Evolutionary conservation across 2,888 invertebrate species (phyloP), one percentile per base, ranked within the genome.

Genomic region (Endomychus coccineus): DNA sequence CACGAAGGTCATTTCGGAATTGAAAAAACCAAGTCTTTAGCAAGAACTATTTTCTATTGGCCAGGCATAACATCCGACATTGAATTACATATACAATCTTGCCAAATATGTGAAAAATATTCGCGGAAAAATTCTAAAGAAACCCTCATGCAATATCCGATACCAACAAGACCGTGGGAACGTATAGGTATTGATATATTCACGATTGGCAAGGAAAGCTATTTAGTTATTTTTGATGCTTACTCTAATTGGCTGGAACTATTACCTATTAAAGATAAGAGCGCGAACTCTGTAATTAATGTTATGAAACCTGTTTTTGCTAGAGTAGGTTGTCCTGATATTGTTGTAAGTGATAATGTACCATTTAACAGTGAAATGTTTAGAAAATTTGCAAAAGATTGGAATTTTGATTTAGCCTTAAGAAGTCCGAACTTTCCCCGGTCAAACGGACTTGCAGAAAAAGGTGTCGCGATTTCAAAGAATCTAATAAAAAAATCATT

Each of bases 201-300:
- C 11, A 16, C 33, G 16, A 42, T 44, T 15, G 12, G 12, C 6
- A 45, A 45, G 13, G 42, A 44, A 24, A 42, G 36, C 13, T 50
- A 42, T 39, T 17, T 48, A 6, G 19, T 46, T 5, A 21, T 46
- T 10, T n/a, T n/a, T n/a, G n/a, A n/a, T n/a, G n/a, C n/a, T n/a
- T n/a, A n/a, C 16, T 36, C 34, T 9, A 42, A 37, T 17, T 45
- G 42, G 45, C 13, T 45, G 16, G 45, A 45, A 34, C 11, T 36
- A 11, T 10, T 19, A 10, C 15, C 22, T 16, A 27, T 15, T 27
- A 15, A 3, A 5, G 27, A 36, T 23, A 36, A 36, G 16, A 30
- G 24, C 12, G 31, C 36, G 3, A 16, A 23, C 7, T 5, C 23
- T 17, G 27, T 13, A 2, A 27, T 27, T 6, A 9, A 25, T 9